phyloP scores from a whole-genome alignment of 2,888 invertebrate genomes.

The Strigamia transsilvanica region DNA sequence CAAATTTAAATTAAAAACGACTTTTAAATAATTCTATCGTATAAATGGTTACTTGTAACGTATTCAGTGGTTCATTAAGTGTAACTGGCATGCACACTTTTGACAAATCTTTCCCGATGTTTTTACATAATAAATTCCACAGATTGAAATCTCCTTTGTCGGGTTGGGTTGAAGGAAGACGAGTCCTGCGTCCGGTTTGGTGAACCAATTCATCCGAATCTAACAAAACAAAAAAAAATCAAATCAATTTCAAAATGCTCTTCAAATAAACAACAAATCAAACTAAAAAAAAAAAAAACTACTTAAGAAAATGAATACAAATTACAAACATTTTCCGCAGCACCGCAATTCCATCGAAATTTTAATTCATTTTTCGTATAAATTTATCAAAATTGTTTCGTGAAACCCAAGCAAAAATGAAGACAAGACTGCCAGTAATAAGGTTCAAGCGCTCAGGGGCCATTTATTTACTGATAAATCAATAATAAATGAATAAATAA shows the following conservation, averaged over 20 bases:
- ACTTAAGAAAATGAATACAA: not conserved
- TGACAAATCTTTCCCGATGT: constrained; percentile 85
- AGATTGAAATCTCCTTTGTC: constrained; percentile 78
- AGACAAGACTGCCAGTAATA: constrained; percentile 1
- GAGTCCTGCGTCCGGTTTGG: constrained; percentile 71
- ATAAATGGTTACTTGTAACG: constrained; percentile 72
- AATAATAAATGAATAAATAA: not conserved
- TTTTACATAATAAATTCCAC: constrained; percentile 81
- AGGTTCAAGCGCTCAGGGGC: not conserved
- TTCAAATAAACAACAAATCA: not conserved
- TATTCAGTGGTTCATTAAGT: constrained; percentile 82
- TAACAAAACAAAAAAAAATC: not conserved
- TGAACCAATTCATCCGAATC: not conserved
- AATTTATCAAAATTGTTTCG: not conserved
- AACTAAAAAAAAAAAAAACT: not conserved
- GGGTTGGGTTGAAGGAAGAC: constrained; percentile 77
- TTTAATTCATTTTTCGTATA: not conserved
- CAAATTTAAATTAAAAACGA: not conserved
- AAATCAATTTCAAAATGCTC: not conserved
- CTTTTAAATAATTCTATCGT: constrained; percentile 67
- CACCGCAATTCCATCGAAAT: not conserved
- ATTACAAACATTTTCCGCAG: constrained; percentile 28
- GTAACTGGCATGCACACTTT: constrained; percentile 88
- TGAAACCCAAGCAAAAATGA: not conserved
- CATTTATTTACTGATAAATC: constrained; percentile 35